phyloP scores from a whole-genome alignment of 2,113 vertebrate genomes.

The Cinclus cinclus region DNA sequence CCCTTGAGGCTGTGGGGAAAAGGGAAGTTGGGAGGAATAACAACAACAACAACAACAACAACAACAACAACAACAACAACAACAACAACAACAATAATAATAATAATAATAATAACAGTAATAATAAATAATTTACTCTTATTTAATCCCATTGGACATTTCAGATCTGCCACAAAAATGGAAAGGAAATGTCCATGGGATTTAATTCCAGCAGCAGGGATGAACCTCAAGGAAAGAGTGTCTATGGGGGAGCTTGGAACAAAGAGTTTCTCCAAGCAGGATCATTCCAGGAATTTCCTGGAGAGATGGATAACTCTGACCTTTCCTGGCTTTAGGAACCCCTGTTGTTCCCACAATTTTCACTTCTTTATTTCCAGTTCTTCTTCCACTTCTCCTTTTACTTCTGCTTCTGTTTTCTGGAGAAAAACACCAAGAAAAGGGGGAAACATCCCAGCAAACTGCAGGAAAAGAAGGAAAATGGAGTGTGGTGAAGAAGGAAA shows the following conservation, averaged over 20 bases:
- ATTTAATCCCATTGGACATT: background rate
- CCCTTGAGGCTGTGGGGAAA: accelerated
- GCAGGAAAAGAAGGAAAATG: background rate
- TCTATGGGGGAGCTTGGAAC: background rate
- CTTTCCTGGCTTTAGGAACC: background rate
- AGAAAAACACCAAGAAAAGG: background rate
- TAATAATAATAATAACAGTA: background rate
- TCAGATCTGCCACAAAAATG: background rate
- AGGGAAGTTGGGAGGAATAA: background rate
- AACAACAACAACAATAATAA: no score
- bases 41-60: no score
- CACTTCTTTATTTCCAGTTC: no score
- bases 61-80: no score
- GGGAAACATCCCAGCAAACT: background rate
- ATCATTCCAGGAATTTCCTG: background rate
- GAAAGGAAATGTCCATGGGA: background rate
- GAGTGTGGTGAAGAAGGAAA: background rate
- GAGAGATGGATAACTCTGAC: background rate
- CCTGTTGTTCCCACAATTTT: background rate
- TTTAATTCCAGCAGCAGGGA: background rate
- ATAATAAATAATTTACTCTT: background rate
- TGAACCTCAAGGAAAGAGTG: background rate
- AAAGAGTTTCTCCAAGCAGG: background rate
- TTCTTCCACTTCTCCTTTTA: background rate
- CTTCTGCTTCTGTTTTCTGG: background rate